Evolutionary conservation across 2,797 vertebrate genomes (phyloP).

Genomic region (Sternotherus odoratus): DNA sequence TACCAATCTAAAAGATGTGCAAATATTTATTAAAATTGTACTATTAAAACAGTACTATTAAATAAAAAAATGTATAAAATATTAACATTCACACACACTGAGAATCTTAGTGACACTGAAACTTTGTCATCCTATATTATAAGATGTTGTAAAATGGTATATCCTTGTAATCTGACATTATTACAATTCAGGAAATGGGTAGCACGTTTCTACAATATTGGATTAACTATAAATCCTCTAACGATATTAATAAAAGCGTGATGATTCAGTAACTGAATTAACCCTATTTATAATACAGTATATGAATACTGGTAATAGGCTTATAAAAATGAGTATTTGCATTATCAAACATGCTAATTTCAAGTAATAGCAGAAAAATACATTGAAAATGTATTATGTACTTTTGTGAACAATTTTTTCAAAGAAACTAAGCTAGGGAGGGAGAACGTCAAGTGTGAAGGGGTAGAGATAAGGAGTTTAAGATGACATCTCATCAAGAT

Average conservation of each 20-base stretch:
- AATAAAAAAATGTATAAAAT: background rate
- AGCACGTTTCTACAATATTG: background rate
- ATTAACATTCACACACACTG: background rate
- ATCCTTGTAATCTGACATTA: background rate
- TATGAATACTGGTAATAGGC: fast-evolving
- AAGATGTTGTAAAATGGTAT: background rate
- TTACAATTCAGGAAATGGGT: fast-evolving
- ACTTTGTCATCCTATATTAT: background rate
- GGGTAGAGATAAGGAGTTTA: background rate
- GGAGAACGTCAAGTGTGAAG: background rate
- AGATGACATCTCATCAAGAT: background rate
- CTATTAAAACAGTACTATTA: background rate
- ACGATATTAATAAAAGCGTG: background rate
- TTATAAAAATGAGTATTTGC: background rate
- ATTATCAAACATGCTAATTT: background rate
- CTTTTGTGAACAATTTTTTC: background rate
- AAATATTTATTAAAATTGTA: background rate
- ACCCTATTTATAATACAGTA: background rate
- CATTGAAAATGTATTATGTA: background rate
- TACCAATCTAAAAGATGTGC: background rate
- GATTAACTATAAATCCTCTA: background rate
- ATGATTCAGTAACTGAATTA: background rate
- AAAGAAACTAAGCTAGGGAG: background rate
- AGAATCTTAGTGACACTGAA: background rate
- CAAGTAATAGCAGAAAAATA: background rate